phyloP scores from a whole-genome alignment of 2,113 vertebrate species.

The Columbina picui region DNA sequence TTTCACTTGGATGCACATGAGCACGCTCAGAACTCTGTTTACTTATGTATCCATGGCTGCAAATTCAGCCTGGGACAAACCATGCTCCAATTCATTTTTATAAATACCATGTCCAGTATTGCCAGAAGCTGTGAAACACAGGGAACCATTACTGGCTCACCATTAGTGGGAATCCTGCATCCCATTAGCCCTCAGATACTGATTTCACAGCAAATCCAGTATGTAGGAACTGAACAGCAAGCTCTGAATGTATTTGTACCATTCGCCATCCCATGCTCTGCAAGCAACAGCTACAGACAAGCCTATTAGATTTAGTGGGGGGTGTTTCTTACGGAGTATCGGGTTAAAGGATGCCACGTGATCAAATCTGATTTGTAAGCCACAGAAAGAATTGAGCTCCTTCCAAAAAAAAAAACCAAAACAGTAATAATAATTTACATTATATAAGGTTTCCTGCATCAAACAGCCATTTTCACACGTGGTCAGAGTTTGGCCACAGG shows the following conservation, averaged over 20 bases:
- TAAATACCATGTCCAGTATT: background rate
- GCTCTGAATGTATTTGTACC: background rate
- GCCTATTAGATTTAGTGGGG: background rate
- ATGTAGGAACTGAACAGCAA: background rate
- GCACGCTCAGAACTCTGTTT: background rate
- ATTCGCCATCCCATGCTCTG: background rate
- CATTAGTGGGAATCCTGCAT: background rate
- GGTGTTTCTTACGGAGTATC: rapidly evolving
- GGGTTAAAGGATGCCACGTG: background rate
- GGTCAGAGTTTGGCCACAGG: background rate
- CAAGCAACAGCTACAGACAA: background rate
- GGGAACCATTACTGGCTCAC: background rate
- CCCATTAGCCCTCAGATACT: background rate
- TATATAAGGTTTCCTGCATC: background rate
- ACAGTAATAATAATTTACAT: background rate
- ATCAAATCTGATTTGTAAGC: background rate
- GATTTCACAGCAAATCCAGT: background rate
- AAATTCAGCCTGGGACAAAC: background rate
- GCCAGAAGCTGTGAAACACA: background rate
- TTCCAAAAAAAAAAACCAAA: background rate
- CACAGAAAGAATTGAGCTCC: background rate
- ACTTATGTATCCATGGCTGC: background rate
- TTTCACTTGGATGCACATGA: rapidly evolving
- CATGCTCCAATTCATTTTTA: background rate
- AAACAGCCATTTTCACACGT: background rate